Percentiles rank a stretch among this genome's conserved stretches.
Conservation (phyloP, 1,140 invertebrate genomes). For the Euwallacea fornicatus region DNA sequence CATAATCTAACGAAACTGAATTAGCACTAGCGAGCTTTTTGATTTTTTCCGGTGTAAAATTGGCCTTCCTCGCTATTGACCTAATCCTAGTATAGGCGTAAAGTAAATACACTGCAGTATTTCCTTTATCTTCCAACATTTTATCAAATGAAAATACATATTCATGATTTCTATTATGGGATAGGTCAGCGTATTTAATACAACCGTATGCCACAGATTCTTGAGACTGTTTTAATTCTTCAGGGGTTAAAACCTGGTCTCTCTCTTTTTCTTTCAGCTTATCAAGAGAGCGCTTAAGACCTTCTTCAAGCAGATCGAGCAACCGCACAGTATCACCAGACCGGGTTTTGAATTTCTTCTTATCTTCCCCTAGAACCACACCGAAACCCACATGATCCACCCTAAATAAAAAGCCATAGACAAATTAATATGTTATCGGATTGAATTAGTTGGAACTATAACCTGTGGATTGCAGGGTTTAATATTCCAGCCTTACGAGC, state of each 20-base stretch:
- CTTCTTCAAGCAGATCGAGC: constrained; percentile 92
- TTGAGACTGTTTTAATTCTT: constrained; percentile 84
- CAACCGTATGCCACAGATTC: constrained; percentile 96
- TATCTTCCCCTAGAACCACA: constrained; percentile 96
- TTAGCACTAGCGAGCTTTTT: constrained; percentile 60
- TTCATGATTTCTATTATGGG: constrained; percentile 90
- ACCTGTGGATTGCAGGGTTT: constrained; percentile 58
- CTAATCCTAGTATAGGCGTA: constrained; percentile 95
- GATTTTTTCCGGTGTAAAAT: constrained; percentile 60
- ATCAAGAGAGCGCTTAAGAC: constrained; percentile 77
- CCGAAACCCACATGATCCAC: constrained; percentile 95
- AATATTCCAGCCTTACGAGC: constrained; percentile 70
- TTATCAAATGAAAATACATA: constrained; percentile 99
- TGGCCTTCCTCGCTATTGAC: constrained; percentile 84
- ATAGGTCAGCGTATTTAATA: constrained; percentile 98
- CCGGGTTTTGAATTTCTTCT: constrained; percentile 98
- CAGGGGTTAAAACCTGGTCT: constrained; percentile 79
- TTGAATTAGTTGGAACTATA: not conserved
- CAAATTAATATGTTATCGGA: not conserved
- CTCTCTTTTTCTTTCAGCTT: constrained; percentile 91
- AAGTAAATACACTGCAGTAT: constrained; percentile 96
- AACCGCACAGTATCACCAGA: constrained; percentile 95
- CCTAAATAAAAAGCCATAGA: constrained; percentile 47
- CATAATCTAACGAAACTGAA: constrained; percentile 77
- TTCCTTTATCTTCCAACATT: constrained; percentile 98